These are phyloP conservation scores for Amia ocellicauda DNA, from an alignment of 2,113 vertebrate species.

Conservation along the genomic window DNA sequence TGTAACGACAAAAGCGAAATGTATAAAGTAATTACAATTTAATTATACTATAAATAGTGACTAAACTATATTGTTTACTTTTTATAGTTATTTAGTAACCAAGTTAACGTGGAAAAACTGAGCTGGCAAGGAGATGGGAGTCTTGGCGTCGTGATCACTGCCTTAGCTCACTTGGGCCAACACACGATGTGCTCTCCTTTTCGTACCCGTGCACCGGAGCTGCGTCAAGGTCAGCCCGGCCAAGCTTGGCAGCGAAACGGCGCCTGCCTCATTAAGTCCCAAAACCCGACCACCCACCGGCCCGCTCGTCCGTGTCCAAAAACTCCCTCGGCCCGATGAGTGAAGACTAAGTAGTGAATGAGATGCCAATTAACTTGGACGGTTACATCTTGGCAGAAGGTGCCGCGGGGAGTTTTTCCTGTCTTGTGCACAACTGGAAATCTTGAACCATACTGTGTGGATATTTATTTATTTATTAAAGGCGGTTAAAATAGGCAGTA, in stretches of 20 bases:
- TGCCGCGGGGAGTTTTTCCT: too few relatives aligned
- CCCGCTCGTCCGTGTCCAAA: not conserved
- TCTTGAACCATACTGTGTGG: not conserved
- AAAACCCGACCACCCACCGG: not conserved
- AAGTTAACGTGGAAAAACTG: not conserved
- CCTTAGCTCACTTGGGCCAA: too few relatives aligned
- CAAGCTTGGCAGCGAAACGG: not conserved
- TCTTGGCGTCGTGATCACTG: too few relatives aligned
- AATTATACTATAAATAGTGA: too few relatives aligned
- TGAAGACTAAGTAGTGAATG: not conserved
- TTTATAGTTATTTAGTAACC: not conserved
- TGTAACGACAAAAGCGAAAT: too few relatives aligned
- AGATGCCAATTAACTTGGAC: not conserved
- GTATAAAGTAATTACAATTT: too few relatives aligned
- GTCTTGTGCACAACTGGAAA: not conserved
- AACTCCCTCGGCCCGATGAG: too few relatives aligned
- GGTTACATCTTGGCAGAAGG: not conserved
- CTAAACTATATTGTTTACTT: not conserved
- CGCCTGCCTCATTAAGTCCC: not conserved
- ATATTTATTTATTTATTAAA: not conserved
- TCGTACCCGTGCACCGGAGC: too few relatives aligned
- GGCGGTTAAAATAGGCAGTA: not conserved
- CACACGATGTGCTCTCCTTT: too few relatives aligned
- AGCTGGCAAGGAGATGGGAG: not conserved
- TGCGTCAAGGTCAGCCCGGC: not conserved